Conservation (phyloP, 1,140 invertebrate species). For the Plectrocnemia conspersa region DNA sequence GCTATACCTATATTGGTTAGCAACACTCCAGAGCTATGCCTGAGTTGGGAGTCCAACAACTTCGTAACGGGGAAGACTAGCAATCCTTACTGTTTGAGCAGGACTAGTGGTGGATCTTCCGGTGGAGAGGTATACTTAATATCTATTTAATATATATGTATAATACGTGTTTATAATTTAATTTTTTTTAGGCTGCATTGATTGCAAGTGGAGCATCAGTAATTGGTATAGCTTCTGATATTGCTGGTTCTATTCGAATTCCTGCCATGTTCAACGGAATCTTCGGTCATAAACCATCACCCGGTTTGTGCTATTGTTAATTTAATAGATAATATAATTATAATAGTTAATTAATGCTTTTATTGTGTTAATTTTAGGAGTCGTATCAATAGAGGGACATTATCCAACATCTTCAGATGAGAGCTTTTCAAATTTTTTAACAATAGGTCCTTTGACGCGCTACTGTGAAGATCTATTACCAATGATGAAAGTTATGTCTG, state of each 20-base stretch:
- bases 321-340: not conserved
- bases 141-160: conserved; percentile 26
- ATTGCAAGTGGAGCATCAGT: conserved; percentile 67
- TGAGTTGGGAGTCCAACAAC: conserved; percentile 70
- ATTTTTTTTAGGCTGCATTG: conserved; percentile 55
- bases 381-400: conserved; percentile 55
- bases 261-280: conserved; percentile 81
- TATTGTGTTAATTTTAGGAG: conserved; percentile 40
- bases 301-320: conserved; percentile 51
- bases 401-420: conserved; percentile 51
- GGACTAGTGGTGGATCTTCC: conserved; percentile 69
- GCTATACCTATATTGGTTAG: conserved; percentile 76
- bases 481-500: conserved; percentile 58
- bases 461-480: conserved; percentile 70
- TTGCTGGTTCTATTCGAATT: conserved; percentile 80
- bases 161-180: not conserved
- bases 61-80: conserved; percentile 65
- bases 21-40: conserved; percentile 75
- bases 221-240: conserved; percentile 81
- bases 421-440: conserved; percentile 49
- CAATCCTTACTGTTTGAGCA: conserved; percentile 71
- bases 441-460: conserved; percentile 73
- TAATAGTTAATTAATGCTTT: not conserved
- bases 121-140: conserved; percentile 60
- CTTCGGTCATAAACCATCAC: conserved; percentile 82